These are phyloP conservation scores for Torymus texanus DNA, from an alignment of 2,888 invertebrate genomes.

Conservation along the genomic window DNA sequence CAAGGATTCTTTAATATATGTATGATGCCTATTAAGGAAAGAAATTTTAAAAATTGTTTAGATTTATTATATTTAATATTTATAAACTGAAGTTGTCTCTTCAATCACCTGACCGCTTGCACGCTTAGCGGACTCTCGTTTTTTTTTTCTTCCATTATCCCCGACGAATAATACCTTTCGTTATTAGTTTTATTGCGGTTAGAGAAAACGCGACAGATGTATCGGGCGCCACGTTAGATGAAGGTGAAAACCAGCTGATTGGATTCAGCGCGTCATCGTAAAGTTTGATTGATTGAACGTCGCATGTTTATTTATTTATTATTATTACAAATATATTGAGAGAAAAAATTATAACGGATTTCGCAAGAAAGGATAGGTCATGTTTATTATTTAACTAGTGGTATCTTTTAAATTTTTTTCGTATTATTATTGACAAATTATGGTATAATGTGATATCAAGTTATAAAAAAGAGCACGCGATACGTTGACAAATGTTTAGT, in stretches of 20 bases:
- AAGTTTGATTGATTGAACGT: constrained; percentile 28
- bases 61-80: constrained; percentile 8
- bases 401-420: too few relatives aligned
- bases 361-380: not conserved
- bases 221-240: not conserved
- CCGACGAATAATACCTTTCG: constrained; percentile 2
- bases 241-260: constrained; percentile 21
- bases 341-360: not conserved
- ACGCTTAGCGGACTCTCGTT: too few relatives aligned
- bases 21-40: not conserved
- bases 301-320: constrained; percentile 6
- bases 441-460: too few relatives aligned
- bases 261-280: not conserved
- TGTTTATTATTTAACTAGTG: too few relatives aligned
- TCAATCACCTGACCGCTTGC: not conserved
- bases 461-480: too few relatives aligned
- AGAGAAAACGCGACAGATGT: constrained; percentile 38
- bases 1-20: too few relatives aligned
- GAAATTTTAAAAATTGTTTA: not conserved
- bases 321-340: not conserved
- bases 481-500: too few relatives aligned
- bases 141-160: not conserved
- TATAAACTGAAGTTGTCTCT: not conserved
- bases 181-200: constrained; percentile 25
- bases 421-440: too few relatives aligned